Conservation (phyloP, 2,113 vertebrate species). For the Nestor notabilis region DNA sequence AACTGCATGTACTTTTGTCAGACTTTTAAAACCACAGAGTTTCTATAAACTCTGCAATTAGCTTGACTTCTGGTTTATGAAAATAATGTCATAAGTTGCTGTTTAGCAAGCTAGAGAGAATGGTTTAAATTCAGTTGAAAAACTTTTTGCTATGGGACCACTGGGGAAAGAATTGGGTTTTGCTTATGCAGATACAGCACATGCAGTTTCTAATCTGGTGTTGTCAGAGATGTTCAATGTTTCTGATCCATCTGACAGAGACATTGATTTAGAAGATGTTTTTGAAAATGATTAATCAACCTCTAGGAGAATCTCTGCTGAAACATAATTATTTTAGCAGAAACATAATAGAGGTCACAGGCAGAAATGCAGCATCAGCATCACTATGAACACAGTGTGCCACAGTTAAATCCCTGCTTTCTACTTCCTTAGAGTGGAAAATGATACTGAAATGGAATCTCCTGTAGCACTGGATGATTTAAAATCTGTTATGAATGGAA, state of each 20-base stretch:
- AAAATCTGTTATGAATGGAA: conserved; percentile 39
- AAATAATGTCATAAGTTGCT: background rate
- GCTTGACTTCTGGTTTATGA: background rate
- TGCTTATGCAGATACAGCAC: background rate
- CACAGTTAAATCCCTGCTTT: background rate
- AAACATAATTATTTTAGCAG: background rate
- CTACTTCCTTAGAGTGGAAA: conserved; percentile 59
- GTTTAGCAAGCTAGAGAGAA: background rate
- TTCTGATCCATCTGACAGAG: background rate
- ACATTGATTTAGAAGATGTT: background rate
- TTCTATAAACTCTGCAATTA: background rate
- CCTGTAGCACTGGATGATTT: conserved; percentile 41
- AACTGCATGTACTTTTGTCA: background rate
- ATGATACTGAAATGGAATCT: conserved; percentile 28
- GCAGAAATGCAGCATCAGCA: background rate
- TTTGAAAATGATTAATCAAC: background rate
- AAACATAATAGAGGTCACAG: background rate
- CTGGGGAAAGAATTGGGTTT: background rate
- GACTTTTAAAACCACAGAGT: conserved; percentile 20
- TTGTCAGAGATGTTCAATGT: background rate
- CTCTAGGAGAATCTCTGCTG: background rate
- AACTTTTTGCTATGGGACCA: background rate
- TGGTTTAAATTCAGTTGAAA: background rate
- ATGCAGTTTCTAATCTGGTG: background rate
- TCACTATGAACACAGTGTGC: background rate